Percentiles rank a stretch among this genome's conserved stretches.
These are phyloP conservation scores for Beris chalybata DNA, from an alignment of 2,888 invertebrate species.

Conservation along the genomic window DNA sequence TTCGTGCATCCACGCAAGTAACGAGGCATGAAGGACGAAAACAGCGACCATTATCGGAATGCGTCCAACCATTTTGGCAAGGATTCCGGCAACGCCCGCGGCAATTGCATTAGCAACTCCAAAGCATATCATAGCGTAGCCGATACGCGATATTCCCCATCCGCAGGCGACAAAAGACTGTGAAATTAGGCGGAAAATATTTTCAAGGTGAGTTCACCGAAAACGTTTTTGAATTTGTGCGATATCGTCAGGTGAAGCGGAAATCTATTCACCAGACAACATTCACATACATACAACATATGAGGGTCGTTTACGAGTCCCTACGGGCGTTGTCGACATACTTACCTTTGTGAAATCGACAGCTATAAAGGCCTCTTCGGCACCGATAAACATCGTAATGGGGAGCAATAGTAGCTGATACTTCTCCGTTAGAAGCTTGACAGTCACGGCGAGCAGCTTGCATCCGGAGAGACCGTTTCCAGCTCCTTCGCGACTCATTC, in stretches of 20 bases:
- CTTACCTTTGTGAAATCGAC: conserved; percentile 80
- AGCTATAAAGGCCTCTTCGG: conserved; percentile 90
- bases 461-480: conserved; percentile 55
- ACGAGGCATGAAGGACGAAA: conserved; percentile 68
- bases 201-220: too few species aligned
- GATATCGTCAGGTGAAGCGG: not conserved
- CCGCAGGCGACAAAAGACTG: conserved; percentile 85
- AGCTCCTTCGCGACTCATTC: conserved; percentile 61
- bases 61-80: conserved; percentile 79
- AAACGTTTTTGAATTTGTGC: not conserved
- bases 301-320: not conserved
- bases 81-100: conserved; percentile 75
- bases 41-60: conserved; percentile 77
- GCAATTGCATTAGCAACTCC: conserved; percentile 87
- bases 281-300: not conserved
- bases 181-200: conserved; percentile 39
- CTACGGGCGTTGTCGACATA: conserved; percentile 36
- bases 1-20: conserved; percentile 67
- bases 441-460: conserved; percentile 72
- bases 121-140: conserved; percentile 92
- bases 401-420: conserved; percentile 85
- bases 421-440: conserved; percentile 73
- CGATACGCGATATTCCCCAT: conserved; percentile 87
- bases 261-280: not conserved
- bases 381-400: conserved; percentile 89